phyloP scores from a whole-genome alignment of 1,140 invertebrate species.

The Coptotermes formosanus region DNA sequence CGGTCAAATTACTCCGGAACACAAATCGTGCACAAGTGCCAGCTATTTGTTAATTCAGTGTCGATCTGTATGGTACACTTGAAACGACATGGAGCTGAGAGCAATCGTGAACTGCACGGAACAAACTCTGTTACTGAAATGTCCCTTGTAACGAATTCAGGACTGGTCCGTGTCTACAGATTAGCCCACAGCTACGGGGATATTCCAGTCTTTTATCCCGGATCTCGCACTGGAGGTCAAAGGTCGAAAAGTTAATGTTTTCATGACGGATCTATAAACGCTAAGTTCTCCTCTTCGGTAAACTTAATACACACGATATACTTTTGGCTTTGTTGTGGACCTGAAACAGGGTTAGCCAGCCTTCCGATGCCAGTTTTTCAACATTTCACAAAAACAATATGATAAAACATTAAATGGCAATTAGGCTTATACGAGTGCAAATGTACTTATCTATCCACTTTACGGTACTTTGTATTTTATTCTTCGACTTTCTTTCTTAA shows the following conservation, averaged over 20 bases:
- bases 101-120: background rate
- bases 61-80: background rate
- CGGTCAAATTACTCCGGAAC: background rate
- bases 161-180: background rate
- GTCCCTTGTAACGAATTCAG: conserved; percentile 18
- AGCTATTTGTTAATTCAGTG: background rate
- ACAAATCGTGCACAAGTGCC: background rate
- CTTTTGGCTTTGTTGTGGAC: no score
- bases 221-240: background rate
- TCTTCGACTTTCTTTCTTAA: no score
- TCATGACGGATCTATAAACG: background rate
- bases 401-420: no score
- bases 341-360: no score
- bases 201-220: background rate
- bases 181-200: background rate
- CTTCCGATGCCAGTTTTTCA: no score
- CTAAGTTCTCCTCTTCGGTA: background rate
- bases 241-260: background rate
- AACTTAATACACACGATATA: no score
- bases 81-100: background rate
- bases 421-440: no score
- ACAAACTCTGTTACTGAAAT: background rate
- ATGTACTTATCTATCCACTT: no score
- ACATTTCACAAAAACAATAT: no score
- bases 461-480: no score